Percentiles rank a stretch among this genome's conserved stretches.
These are phyloP conservation scores for Myopa testacea DNA, from an alignment of 2,888 invertebrate species.

Conservation along the genomic window DNA sequence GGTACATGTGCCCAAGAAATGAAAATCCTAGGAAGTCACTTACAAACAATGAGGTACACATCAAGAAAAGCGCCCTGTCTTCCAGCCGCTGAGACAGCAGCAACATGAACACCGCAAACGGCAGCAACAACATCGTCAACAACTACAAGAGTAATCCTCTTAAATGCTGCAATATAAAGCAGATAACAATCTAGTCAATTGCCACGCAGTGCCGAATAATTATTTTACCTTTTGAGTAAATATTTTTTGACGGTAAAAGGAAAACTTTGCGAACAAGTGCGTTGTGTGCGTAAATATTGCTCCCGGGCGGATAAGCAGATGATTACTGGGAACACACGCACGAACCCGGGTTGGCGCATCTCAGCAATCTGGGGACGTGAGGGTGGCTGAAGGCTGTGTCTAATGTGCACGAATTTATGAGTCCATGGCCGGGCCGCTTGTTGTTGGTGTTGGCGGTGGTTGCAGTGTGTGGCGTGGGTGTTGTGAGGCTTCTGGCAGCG, in stretches of 20 bases:
- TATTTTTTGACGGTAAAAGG: constrained; percentile 23
- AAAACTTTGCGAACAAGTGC: constrained; percentile 54
- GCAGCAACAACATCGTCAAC: neutral
- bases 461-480: neutral
- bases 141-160: constrained; percentile 25
- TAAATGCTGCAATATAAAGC: constrained; percentile 47
- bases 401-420: constrained; percentile 65
- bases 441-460: constrained; percentile 22
- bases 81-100: neutral
- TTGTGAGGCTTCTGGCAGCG: constrained; percentile 34
- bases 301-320: constrained; percentile 67
- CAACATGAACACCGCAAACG: neutral
- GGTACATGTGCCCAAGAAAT: neutral
- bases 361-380: constrained; percentile 1
- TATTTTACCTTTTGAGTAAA: constrained; percentile 57
- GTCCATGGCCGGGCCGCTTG: constrained; percentile 50
- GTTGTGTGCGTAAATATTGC: constrained; percentile 63
- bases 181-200: constrained; percentile 63
- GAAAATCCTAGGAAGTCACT: neutral
- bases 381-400: constrained; percentile 54
- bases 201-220: constrained; percentile 63
- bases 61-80: neutral
- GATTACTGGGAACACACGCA: constrained; percentile 47
- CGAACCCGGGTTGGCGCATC: constrained; percentile 12
- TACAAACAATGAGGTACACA: neutral